A percentile compares a stretch with the other conserved stretches of the same genome.
Conservation (phyloP, 1,140 invertebrate genomes). For the Danaus plexippus region DNA sequence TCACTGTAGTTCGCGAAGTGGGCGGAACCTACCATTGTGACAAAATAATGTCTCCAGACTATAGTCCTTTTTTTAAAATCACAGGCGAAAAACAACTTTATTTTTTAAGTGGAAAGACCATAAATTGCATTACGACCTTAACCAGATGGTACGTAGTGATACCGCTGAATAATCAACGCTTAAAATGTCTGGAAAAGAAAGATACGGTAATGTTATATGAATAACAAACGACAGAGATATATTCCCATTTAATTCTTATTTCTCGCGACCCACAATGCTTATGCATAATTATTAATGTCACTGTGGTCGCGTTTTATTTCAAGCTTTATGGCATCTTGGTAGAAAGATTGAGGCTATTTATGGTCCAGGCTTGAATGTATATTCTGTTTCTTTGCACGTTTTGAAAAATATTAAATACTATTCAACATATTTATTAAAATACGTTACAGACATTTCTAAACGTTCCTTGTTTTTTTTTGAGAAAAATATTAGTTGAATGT, state of each 20-base stretch:
- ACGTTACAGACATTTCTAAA: no score
- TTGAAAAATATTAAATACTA: no score
- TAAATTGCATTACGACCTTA: slow-evolving; percentile 25
- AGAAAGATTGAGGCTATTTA: no score
- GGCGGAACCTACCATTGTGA: slow-evolving; percentile 66
- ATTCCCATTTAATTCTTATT: slow-evolving; percentile 67
- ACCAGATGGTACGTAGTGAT: slow-evolving; percentile 61
- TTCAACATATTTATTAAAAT: no score
- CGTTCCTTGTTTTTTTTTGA: no score
- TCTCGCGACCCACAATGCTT: slow-evolving; percentile 48
- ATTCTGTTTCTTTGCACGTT: no score
- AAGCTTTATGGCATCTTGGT: no score
- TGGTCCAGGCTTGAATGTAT: no score
- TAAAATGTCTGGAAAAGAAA: slow-evolving; percentile 70
- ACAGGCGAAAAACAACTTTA: slow-evolving; percentile 41
- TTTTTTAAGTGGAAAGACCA: slow-evolving; percentile 25
- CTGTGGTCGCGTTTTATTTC: neutral
- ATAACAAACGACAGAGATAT: slow-evolving; percentile 69
- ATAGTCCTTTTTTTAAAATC: slow-evolving; percentile 36
- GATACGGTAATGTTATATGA: slow-evolving; percentile 71
- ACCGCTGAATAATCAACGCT: slow-evolving; percentile 70
- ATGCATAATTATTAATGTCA: slow-evolving; percentile 38
- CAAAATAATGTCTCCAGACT: slow-evolving; percentile 66
- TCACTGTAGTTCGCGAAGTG: slow-evolving; percentile 49
- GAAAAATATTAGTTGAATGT: no score